Evolutionary conservation across 2,888 invertebrate genomes (phyloP).

Genomic region (Seira ritae): DNA sequence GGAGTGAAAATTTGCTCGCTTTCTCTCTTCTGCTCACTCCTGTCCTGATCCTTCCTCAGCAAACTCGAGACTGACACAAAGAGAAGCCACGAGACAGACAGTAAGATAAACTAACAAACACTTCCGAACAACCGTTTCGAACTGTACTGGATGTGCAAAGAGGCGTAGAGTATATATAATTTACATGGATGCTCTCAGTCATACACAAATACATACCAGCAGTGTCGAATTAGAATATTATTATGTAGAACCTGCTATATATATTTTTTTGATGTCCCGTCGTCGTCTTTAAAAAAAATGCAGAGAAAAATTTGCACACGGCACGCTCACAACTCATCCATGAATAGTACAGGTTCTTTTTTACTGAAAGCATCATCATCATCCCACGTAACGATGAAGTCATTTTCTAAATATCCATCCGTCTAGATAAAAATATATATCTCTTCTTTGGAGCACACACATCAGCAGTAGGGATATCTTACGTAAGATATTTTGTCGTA

Average conservation of each 20-base stretch:
- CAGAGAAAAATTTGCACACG: slow-evolving; percentile 73
- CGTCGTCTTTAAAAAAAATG: slow-evolving; percentile 59
- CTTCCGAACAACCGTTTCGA: slow-evolving; percentile 14
- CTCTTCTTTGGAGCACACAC: not conserved
- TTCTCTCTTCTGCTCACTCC: slow-evolving; percentile 49
- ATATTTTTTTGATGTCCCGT: not conserved
- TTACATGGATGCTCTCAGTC: not conserved
- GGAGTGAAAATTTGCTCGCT: slow-evolving; percentile 23
- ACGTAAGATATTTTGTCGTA: slow-evolving; percentile 5
- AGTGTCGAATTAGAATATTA: slow-evolving; percentile 16
- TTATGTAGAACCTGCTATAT: not conserved
- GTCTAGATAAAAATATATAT: slow-evolving; percentile 18
- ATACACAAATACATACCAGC: no score
- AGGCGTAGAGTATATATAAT: slow-evolving; percentile 3
- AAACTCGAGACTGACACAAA: slow-evolving; percentile 62
- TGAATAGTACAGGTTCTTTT: slow-evolving; percentile 64
- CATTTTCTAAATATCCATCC: slow-evolving; percentile 51
- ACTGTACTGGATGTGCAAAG: slow-evolving; percentile 19
- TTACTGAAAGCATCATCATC: slow-evolving; percentile 24
- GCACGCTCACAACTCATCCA: slow-evolving; percentile 52
- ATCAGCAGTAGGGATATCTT: not conserved
- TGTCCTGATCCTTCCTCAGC: slow-evolving; percentile 57
- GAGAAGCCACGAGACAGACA: slow-evolving; percentile 49
- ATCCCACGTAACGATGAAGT: slow-evolving; percentile 61
- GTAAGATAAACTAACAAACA: slow-evolving; percentile 39